Base-by-base conservation (phyloP, 53 echinoderm and acorn worm genomes). In the Stichopus horrens region DNA sequence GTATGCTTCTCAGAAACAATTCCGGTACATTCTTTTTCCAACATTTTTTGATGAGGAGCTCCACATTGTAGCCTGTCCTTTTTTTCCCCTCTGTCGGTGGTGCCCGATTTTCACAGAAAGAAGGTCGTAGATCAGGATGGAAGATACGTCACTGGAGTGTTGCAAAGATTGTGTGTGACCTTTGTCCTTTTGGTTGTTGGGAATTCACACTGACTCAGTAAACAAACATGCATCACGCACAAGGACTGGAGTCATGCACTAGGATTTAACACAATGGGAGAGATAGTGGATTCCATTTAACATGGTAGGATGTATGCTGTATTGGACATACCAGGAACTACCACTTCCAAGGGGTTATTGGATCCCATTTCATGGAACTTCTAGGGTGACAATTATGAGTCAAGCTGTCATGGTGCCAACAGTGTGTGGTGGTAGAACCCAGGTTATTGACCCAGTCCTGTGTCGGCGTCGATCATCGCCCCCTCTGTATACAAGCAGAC, bases 391-490 rank as follows among this genome's bases (percentile, higher is more conserved):
- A n/a, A n/a, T n/a, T 21, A 58, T 81, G 81, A 81, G 57, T 81
- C 56, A 81, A 9, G 8, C 23, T 21, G 18, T 51, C 20, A 51
- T 56, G 54, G 16, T 5, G 9, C 8, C 55, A 54, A 14, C 0
- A 11, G 8, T 59, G 59, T 4, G 7, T 11, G 22, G 19, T 81
- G 56, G 81, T n/a, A 16, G 18, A 81, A 37, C 37, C 37, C 16
- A 57, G 81, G 81, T 81, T 21, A 81, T 56, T 57, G 81, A 81
- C 81, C 81, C 81, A n/a, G 81, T 63, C 10, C 10, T 13, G 79
- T 57, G 56, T 81, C 22, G 18, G 21, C 9, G 9, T 55, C 21
- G 18, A 18, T 19, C 19, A 7, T 37, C 37, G 37, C 1, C 37
- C 37, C 37, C 37, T 1, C 37, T 37, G 37, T 37, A 37, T 10